Conservation (phyloP, 2,888 invertebrate species). For the Metallyticus violacea region DNA sequence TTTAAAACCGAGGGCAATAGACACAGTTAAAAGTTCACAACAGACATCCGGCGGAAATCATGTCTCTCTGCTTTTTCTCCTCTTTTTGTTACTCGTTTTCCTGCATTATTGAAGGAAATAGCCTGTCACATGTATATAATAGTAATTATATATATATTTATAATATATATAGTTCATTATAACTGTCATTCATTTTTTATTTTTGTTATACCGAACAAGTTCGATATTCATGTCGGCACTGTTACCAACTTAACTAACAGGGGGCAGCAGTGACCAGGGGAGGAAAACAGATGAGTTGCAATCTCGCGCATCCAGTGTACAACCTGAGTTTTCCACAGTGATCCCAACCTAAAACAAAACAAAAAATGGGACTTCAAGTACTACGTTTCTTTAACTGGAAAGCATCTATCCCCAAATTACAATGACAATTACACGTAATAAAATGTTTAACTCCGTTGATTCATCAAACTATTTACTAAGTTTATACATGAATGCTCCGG, state of each 20-base stretch:
- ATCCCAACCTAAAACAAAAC: constrained; percentile 28
- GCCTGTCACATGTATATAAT: constrained; percentile 20
- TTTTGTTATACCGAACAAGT: neutral
- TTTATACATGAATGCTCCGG: no score
- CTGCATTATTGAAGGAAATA: constrained; percentile 13
- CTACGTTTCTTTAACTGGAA: neutral
- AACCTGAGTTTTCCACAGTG: constrained; percentile 32
- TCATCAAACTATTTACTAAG: no score
- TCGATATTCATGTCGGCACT: neutral
- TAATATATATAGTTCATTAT: constrained; percentile 27
- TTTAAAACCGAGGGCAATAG: constrained; percentile 16
- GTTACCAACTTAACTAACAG: constrained; percentile 16
- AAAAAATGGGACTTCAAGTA: neutral
- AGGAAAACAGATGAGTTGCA: constrained; percentile 29
- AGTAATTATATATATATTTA: constrained; percentile 20
- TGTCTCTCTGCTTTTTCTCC: constrained; percentile 13
- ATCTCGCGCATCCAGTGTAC: constrained; percentile 20
- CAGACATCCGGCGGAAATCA: constrained; percentile 28
- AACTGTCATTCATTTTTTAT: neutral
- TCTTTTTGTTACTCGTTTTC: constrained; percentile 8
- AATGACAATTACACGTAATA: no score
- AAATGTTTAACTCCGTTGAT: no score
- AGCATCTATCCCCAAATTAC: neutral
- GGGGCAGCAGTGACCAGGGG: constrained; percentile 20
- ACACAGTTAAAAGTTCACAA: constrained; percentile 28